Evolutionary conservation across 2,113 vertebrate species (phyloP), one percentile per base, ranked within the genome.

Genomic region (Clinocottus analis): DNA sequence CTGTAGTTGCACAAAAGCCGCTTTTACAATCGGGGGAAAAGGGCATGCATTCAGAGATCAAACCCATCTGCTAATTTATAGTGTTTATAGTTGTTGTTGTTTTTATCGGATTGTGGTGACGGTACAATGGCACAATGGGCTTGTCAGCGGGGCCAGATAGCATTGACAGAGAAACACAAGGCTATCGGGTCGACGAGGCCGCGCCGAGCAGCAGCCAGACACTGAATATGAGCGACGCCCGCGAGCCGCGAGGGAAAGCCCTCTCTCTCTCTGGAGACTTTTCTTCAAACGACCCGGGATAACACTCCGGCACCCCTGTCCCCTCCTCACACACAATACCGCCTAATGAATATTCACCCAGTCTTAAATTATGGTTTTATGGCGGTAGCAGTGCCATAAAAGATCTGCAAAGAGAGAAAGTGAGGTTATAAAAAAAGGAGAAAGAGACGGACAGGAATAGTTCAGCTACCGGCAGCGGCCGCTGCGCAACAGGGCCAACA

Each of bases 331-430:
- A 83, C 73, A 93, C 85, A 93, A 87, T 85, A 71, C 69, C 21
- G 35, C 33, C 79, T 90, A 85, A 92, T 92, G 89, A 90, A 92
- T 91, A 93, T 93, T 91, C 87, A 90, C 72, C 56, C 61, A 77
- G 85, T 83, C 85, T 85, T 93, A 93, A 91, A 90, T 91, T 86
- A 83, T 87, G 85, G 79, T 87, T 93, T 93, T 90, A 92, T 92
- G 84, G 86, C 85, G 91, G 86, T 89, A 75, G 70, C 77, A 84
- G 75, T 87, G 69, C 80, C 65, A 93, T 91, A 89, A 93, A 94
- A 88, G 80, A 81, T 78, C 60, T 87, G 76, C 72, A 89, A 53
- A 89, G 83, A 75, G 27, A 89, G 81, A 70, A 39, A 67, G 64
- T 35, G 72, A 59, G 75, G 80, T 66, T 86, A 77, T 86, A 83